A percentile compares a stretch with the other conserved stretches of the same genome.
These are phyloP conservation scores for Pandion haliaetus DNA, from an alignment of 2,113 vertebrate genomes.

Conservation along the genomic window DNA sequence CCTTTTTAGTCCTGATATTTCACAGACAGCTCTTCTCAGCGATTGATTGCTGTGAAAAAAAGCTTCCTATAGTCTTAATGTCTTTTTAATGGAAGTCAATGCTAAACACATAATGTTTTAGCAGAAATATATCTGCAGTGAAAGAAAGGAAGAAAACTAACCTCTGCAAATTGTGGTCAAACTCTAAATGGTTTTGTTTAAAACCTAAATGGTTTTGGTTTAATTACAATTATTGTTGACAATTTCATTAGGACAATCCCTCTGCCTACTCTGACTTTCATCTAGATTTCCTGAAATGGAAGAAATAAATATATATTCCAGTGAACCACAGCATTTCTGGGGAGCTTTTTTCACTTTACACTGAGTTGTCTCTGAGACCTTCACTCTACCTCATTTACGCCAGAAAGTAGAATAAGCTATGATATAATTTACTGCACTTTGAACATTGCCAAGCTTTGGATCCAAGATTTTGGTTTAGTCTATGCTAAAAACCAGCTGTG, in stretches of 20 bases:
- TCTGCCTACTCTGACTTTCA: neutral
- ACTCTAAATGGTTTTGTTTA: neutral
- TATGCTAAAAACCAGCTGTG: neutral
- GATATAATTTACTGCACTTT: neutral
- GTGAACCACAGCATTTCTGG: neutral
- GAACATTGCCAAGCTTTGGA: neutral
- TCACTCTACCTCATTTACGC: neutral
- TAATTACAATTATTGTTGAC: neutral
- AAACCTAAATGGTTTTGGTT: neutral
- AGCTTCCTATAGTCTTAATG: neutral
- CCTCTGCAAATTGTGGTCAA: neutral
- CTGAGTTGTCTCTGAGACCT: neutral
- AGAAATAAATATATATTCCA: neutral
- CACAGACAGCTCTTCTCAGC: neutral
- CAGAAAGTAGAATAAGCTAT: neutral
- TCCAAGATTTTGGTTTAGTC: constrained; percentile 22
- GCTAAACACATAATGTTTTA: neutral
- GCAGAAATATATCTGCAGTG: neutral
- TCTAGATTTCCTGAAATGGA: neutral
- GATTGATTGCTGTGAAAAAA: neutral
- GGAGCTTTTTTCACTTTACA: neutral
- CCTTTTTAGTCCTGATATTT: neutral
- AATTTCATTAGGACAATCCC: neutral
- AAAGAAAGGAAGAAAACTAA: neutral
- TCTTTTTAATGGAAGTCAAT: neutral